Percentiles rank a stretch among this genome's conserved stretches.
phyloP scores from a whole-genome alignment of 2,888 invertebrate genomes.

The Plemyria rubiginata region DNA sequence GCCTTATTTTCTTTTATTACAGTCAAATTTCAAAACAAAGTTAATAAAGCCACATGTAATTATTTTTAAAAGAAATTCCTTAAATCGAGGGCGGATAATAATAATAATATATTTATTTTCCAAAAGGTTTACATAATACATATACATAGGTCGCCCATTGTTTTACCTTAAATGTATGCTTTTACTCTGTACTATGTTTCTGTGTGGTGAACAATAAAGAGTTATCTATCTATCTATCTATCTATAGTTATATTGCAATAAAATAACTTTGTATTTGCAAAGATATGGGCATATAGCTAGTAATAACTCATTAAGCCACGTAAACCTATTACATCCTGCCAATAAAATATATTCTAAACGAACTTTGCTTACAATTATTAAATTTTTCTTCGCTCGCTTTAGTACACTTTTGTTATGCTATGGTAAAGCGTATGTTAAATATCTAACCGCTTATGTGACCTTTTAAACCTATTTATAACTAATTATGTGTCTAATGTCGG shows the following conservation, averaged over 20 bases:
- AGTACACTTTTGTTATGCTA: background rate
- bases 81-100: too few species aligned
- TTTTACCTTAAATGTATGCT: too few species aligned
- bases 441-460: conserved; percentile 25
- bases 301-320: background rate
- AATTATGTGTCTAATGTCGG: conserved; percentile 30
- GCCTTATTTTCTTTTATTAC: too few species aligned
- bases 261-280: background rate
- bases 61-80: too few species aligned
- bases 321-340: background rate
- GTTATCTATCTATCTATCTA: too few species aligned
- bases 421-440: conserved; percentile 24
- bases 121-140: too few species aligned
- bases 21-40: too few species aligned
- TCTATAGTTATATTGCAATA: background rate
- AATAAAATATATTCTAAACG: background rate
- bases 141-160: too few species aligned
- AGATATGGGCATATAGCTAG: background rate
- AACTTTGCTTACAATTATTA: background rate
- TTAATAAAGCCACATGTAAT: too few species aligned
- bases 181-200: too few species aligned
- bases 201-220: too few species aligned
- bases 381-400: conserved; percentile 17
- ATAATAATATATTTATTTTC: too few species aligned
- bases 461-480: conserved; percentile 25